phyloP scores from a whole-genome alignment of 2,888 invertebrate species.

The Aphidius colemani region DNA sequence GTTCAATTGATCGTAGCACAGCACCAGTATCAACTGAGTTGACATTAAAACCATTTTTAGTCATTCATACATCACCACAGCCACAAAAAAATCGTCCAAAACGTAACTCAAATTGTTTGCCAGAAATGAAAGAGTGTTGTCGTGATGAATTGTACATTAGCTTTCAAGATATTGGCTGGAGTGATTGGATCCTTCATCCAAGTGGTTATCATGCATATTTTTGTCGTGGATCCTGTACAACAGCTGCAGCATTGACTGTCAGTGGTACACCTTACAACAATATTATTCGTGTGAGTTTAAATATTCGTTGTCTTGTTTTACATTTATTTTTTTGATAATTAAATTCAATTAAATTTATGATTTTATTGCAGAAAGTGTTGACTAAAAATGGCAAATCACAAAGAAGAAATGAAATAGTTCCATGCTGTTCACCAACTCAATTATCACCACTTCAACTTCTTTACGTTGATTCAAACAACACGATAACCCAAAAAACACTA shows the following conservation, averaged over 20 bases:
- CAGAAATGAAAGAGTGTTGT: conserved; percentile 78
- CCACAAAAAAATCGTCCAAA: conserved; percentile 68
- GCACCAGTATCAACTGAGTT: conserved; percentile 74
- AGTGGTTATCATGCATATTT: conserved; percentile 85
- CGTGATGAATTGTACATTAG: conserved; percentile 81
- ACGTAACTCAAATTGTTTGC: conserved; percentile 72
- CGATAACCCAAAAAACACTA: conserved; percentile 77
- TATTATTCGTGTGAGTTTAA: conserved; percentile 70
- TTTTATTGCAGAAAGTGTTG: conserved; percentile 68
- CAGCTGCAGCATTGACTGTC: conserved; percentile 72
- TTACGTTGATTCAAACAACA: conserved; percentile 79
- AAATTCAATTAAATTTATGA: too few species aligned
- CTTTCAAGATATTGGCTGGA: conserved; percentile 86
- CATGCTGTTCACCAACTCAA: conserved; percentile 85
- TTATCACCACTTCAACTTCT: conserved; percentile 80
- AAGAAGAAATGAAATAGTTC: conserved; percentile 68
- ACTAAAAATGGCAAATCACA: conserved; percentile 65
- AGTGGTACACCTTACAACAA: conserved; percentile 72
- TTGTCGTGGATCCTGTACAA: conserved; percentile 80
- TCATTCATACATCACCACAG: conserved; percentile 77
- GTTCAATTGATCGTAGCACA: conserved; percentile 66
- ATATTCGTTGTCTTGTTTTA: not conserved
- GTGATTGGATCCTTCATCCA: conserved; percentile 85
- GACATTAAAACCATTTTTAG: conserved; percentile 76
- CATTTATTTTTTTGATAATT: conserved; percentile 24